Conservation (phyloP, 1,140 invertebrate genomes). For the Tribolium madens region DNA sequence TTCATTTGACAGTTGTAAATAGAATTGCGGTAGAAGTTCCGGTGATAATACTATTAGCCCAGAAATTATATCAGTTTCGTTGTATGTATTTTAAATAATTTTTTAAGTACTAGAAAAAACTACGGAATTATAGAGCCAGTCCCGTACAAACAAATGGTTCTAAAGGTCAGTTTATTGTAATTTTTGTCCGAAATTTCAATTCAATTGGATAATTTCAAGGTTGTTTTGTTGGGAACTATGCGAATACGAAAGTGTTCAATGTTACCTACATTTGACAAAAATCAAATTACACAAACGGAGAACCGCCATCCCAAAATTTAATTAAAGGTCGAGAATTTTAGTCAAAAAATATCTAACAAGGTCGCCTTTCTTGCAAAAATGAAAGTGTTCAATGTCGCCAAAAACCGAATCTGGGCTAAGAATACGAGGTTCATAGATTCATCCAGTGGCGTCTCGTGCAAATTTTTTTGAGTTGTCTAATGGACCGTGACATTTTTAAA, state of each 20-base stretch:
- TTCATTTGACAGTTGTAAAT: neutral
- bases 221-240: neutral
- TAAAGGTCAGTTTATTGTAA: conserved; percentile 15
- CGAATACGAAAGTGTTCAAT: conserved; percentile 18
- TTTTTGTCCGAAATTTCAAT: conserved; percentile 15
- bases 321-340: neutral
- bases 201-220: neutral
- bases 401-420: neutral
- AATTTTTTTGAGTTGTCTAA: neutral
- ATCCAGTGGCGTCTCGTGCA: neutral
- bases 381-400: conserved; percentile 10
- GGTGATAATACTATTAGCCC: neutral
- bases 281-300: neutral
- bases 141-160: neutral
- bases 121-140: neutral
- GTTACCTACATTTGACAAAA: neutral
- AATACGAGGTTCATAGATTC: neutral
- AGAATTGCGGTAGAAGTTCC: neutral
- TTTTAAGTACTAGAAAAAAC: neutral
- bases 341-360: neutral
- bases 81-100: neutral
- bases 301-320: neutral
- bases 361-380: neutral
- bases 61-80: neutral
- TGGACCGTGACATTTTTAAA: conserved; percentile 1